These are phyloP conservation scores for Perca flavescens DNA, from an alignment of 2,113 vertebrate genomes.

Conservation along the genomic window DNA sequence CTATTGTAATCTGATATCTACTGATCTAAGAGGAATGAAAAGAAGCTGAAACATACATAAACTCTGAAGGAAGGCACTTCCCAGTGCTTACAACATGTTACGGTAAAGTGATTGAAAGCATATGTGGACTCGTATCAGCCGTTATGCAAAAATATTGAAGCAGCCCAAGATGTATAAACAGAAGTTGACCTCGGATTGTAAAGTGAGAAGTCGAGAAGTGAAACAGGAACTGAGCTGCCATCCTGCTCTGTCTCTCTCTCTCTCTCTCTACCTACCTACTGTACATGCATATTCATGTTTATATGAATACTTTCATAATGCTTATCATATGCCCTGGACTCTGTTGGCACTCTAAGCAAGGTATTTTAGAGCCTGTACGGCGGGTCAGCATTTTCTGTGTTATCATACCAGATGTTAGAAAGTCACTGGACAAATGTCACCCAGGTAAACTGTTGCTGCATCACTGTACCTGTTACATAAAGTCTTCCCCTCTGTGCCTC, in stretches of 20 bases:
- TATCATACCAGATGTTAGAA: constrained; percentile 12
- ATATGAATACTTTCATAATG: constrained; percentile 4
- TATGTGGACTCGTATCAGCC: constrained; percentile 16
- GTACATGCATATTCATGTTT: constrained; percentile 10
- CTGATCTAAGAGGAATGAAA: constrained; percentile 2
- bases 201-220: not conserved
- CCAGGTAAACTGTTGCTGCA: constrained; percentile 5
- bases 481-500: not conserved
- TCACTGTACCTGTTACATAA: not conserved
- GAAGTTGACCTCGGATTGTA: not conserved
- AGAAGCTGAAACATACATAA: constrained; percentile 30
- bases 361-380: not conserved
- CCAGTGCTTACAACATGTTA: not conserved
- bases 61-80: not conserved
- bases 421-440: not conserved
- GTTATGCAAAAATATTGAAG: constrained; percentile 28
- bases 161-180: constrained; percentile 7
- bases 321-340: constrained; percentile 14
- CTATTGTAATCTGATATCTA: not conserved
- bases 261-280: not conserved
- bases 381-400: constrained; percentile 34
- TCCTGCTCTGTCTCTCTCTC: not conserved
- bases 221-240: not conserved
- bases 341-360: not conserved
- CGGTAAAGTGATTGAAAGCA: constrained; percentile 31